Base-by-base conservation (phyloP, 2,113 vertebrate genomes). In the Tupaia tana region DNA sequence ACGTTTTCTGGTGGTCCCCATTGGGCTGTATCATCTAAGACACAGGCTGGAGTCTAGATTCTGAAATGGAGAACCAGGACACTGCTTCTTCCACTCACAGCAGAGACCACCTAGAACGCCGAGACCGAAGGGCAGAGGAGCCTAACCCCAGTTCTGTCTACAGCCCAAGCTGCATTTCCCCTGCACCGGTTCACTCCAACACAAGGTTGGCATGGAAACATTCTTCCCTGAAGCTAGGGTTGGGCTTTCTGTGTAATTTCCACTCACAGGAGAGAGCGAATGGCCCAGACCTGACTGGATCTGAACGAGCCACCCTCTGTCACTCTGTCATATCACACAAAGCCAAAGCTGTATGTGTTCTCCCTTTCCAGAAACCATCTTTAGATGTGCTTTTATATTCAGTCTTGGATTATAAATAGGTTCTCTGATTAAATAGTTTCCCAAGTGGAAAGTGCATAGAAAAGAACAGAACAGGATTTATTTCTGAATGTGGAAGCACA, bases 361-460 rank as follows among this genome's bases (percentile, higher is more conserved):
- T 75, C 15, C 24, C 56, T 89, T 89, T 84, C 86, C 84, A 66
- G 66, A 96, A 96, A 67, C 79, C 43, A 85, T 31, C 71, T 90
- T 93, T 59, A 31, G 64, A 63, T 61, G 70, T 70, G 59, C 61
- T 81, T 91, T 94, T 83, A 86, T 69, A 83, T 79, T 92, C 74
- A 86, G 63, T 73, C 27, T 86, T 84, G n/a, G 80, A 67, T 95
- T 64, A 79, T 90, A 94, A 87, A 92, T 81, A 82, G 92, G 94
- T 70, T 82, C 64, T 92, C 90, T 89, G 85, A 88, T 88, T 87
- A 90, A 95, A 90, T 9, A 78, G 81, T 63, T 96, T 79, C 94
- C 89, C 81, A 93, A 93, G 64, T 89, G 90, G 90, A 78, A 89
- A 94, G 94, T 43, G 5, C 20, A 63, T 2, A 80, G 70, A 52